Conservation (phyloP, 1,140 invertebrate genomes). For the Drosophila nebulosa region DNA sequence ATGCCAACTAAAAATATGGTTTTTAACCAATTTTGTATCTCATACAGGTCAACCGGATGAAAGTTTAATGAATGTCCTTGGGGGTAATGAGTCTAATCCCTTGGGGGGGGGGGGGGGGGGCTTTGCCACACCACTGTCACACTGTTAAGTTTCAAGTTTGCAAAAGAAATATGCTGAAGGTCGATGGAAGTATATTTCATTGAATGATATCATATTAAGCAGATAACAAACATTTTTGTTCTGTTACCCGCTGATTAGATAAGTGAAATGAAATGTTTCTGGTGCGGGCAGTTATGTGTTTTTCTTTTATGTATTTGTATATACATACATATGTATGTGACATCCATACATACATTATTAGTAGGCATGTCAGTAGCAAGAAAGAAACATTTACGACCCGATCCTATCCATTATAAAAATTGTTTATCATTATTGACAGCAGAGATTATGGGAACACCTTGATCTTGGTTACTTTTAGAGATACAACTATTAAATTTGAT, state of each 20-base stretch:
- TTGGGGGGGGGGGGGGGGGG: too few relatives aligned
- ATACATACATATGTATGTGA: not conserved
- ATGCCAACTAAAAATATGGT: not conserved
- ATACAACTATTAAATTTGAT: too few relatives aligned
- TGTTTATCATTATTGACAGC: too few relatives aligned
- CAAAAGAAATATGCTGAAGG: constrained; percentile 7
- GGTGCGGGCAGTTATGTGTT: not conserved
- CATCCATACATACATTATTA: not conserved
- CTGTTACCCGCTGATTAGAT: constrained; percentile 34
- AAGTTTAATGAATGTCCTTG: constrained; percentile 40
- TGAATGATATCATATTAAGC: constrained; percentile 66
- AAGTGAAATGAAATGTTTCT: constrained; percentile 12
- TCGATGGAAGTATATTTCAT: not conserved
- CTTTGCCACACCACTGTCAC: not conserved
- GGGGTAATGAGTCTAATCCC: too few relatives aligned
- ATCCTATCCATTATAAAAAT: too few relatives aligned
- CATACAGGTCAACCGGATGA: constrained; percentile 39
- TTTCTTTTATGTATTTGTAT: constrained; percentile 6
- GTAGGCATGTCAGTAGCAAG: too few relatives aligned
- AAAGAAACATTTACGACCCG: too few relatives aligned
- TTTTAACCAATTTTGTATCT: constrained; percentile 3
- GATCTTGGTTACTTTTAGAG: too few relatives aligned
- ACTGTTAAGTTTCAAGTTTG: not conserved
- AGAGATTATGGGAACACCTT: too few relatives aligned
- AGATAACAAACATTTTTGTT: constrained; percentile 52